Evolutionary conservation across 2,797 vertebrate species (phyloP), one percentile per base, ranked within the genome.

Genomic region (Phrynocephalus forsythii): DNA sequence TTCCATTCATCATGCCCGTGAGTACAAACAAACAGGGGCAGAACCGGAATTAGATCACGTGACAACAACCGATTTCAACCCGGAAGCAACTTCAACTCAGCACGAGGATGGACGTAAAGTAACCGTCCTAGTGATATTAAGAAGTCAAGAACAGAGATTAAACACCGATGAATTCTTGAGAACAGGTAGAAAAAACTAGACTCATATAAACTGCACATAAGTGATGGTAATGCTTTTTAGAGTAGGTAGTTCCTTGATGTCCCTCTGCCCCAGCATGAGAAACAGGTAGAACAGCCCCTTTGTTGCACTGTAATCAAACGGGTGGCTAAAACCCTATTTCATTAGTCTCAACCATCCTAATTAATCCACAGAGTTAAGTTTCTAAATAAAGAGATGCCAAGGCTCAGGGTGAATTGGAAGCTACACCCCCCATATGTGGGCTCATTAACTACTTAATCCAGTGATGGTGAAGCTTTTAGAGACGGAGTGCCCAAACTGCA

Each of bases 321-420:
- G 52, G 48, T 38, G 8, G 26, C 22, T 44, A n/a, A 79, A 26
- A 18, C 24, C 16, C 20, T n/a, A 3, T 26, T 28, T 79, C 52
- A 56, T 72, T 44, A 6, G 38, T 26, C 48, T 71, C 76, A 79
- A 9, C 50, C 66, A 71, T 33, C 8, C 69, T 78, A 8, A 38
- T 28, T 15, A 77, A 78, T 52, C 44, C 75, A 78, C 75, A 22
- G 20, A 77, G 26, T 30, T 85, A 66, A 33, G 18, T 77, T 50
- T 20, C 83, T 85, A 85, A 85, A 85, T 67, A 77, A 85, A 77
- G 83, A 67, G 22, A 18, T 50, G 28, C 38, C 67, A 56, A 56
- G 33, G 26, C 28, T 76, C 60, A 66, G 38, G 16, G 44, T 77
- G 72, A 44, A 66, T 38, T 77, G 26, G 18, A 28, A 73, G 30